Evolutionary conservation across 2,113 vertebrate species (phyloP).

Genomic region (Elaphurus davidianus): DNA sequence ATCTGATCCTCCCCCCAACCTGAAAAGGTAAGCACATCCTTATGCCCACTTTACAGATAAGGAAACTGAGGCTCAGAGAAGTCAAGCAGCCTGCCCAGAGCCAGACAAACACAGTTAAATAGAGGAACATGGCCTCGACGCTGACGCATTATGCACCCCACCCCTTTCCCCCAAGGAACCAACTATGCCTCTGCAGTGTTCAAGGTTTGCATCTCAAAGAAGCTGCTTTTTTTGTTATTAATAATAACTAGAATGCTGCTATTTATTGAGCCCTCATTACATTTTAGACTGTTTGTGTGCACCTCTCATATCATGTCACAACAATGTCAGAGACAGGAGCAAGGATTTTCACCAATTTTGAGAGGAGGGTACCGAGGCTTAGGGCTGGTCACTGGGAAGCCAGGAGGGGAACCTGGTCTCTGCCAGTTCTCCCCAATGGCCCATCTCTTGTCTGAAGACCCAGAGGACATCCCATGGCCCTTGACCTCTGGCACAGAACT

Average conservation of each 20-base stretch:
- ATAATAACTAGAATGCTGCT: not conserved
- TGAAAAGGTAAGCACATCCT: not conserved
- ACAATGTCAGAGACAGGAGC: not conserved
- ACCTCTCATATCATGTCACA: not conserved
- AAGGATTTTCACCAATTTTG: not conserved
- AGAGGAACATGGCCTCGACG: not conserved
- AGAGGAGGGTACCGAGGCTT: not conserved
- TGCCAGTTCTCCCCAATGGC: fast-evolving
- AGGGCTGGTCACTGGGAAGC: not conserved
- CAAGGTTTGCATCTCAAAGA: not conserved
- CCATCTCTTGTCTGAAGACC: not conserved
- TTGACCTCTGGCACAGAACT: not conserved
- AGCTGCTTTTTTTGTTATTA: not conserved
- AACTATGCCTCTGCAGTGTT: not conserved
- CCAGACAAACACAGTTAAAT: not conserved
- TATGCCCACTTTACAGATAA: not conserved
- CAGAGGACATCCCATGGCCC: not conserved
- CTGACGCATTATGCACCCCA: no score
- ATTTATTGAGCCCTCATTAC: not conserved
- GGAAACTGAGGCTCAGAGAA: not conserved
- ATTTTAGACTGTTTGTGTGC: no score
- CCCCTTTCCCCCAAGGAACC: not conserved
- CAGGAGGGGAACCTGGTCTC: not conserved
- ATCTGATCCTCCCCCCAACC: not conserved
- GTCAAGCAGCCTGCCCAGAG: not conserved